Evolutionary conservation across 2,797 vertebrate species (phyloP).

Genomic region (Fringilla coelebs): DNA sequence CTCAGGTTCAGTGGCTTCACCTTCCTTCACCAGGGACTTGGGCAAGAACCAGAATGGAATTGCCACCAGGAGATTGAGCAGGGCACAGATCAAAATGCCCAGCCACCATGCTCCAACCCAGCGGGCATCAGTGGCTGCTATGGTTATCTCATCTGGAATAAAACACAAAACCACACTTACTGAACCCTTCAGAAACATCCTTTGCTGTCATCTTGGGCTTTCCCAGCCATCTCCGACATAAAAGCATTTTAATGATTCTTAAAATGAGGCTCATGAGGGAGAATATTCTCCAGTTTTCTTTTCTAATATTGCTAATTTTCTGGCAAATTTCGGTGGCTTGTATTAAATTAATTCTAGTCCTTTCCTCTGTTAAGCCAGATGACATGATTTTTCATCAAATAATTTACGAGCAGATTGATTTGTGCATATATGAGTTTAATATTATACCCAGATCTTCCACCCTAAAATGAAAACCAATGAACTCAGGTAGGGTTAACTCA

Average conservation of each 20-base stretch:
- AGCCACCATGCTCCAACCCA: constrained; percentile 93
- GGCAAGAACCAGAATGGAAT: constrained; percentile 87
- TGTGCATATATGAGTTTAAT: background rate
- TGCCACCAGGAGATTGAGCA: constrained; percentile 77
- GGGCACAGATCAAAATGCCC: constrained; percentile 83
- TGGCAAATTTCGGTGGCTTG: background rate
- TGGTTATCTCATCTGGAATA: constrained; percentile 76
- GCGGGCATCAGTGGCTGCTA: constrained; percentile 80
- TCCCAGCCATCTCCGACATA: background rate
- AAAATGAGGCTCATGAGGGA: background rate
- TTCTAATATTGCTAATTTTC: background rate
- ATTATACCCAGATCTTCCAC: background rate
- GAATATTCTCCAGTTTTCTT: background rate
- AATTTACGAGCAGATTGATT: background rate
- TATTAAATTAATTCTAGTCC: background rate
- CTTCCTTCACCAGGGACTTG: constrained; percentile 72
- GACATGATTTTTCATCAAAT: background rate
- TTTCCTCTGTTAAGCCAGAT: background rate
- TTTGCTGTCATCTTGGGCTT: background rate
- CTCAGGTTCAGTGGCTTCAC: background rate
- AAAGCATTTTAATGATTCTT: background rate
- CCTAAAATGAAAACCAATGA: background rate
- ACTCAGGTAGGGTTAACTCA: background rate
- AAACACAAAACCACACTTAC: background rate
- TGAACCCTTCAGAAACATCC: background rate